Base-by-base conservation (phyloP, 2,797 vertebrate species). In the Gymnothorax reevesii region DNA sequence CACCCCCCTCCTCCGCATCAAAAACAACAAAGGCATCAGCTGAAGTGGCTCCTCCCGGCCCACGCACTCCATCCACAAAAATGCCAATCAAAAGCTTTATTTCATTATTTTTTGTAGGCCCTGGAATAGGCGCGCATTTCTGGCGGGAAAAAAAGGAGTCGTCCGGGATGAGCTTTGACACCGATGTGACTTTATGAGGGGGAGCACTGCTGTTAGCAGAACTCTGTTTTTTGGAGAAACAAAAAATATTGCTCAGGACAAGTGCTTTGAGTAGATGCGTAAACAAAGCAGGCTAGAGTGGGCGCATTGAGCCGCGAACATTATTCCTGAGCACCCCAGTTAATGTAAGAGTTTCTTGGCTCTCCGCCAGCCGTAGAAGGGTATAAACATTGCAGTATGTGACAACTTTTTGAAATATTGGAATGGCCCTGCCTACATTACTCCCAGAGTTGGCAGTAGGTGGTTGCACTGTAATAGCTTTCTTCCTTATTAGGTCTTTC, bases 341-440 rank as follows among this genome's bases (percentile, higher is more conserved):
- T 80, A 80, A 90, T 92, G 91, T 91, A 91, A 90, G 91, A 86
- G n/a, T 87, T 92, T 88, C 92, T 84, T 90, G 92, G 92, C 89
- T 7, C 85, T 42, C 6, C 42, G 90, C 93, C 92, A 93, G 84
- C 80, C 20, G 7, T 5, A 55, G 69, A 73, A 83, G 82, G 85
- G 64, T 80, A 57, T 83, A 60, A 90, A 88, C 88, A 86, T 90
- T 88, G 86, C 64, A 57, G 86, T 69, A 75, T 42, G 27, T 77
- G 87, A 89, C 90, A 84, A 92, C 52, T 90, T 92, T 92, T 90
- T 87, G 89, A 89, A 89, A 86, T 89, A 89, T 88, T 79, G 87
- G 88, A 88, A 82, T 91, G 87, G 75, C 87, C 87, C 57, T 71
- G 69, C 90, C 89, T 89, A 90, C 86, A 91, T 92, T 89, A 90